Conservation (phyloP, 2,888 invertebrate genomes). For the Drosophila rellima region DNA sequence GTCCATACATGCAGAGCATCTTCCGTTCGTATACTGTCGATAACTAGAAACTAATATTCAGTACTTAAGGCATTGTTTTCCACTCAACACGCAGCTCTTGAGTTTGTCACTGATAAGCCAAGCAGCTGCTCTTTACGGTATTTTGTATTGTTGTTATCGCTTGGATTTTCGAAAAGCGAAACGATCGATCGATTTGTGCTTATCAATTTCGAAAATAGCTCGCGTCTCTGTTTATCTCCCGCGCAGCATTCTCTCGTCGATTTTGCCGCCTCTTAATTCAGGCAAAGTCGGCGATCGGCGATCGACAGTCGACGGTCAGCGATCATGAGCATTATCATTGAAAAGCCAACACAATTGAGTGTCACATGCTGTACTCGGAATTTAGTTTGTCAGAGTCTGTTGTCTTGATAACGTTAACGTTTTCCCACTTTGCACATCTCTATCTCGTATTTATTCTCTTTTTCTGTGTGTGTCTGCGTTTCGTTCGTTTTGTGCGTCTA, state of each 20-base stretch:
- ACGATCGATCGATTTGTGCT: conserved; percentile 50
- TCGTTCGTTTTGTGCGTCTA: conserved; percentile 61
- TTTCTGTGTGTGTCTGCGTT: conserved; percentile 51
- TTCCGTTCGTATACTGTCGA: neutral
- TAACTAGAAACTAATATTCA: neutral
- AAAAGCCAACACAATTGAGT: conserved; percentile 27
- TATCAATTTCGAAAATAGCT: conserved; percentile 69
- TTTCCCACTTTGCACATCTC: conserved; percentile 60
- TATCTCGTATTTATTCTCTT: conserved; percentile 40
- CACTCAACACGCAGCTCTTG: conserved; percentile 2
- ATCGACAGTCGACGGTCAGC: conserved; percentile 32
- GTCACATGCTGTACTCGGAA: conserved; percentile 40
- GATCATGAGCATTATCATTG: conserved; percentile 61
- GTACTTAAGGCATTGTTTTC: neutral
- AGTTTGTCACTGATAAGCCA: conserved; percentile 38
- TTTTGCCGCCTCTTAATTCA: conserved; percentile 71
- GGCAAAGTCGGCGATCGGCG: conserved; percentile 42
- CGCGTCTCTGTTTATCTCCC: conserved; percentile 51
- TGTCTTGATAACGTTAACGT: conserved; percentile 85
- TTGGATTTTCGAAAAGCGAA: conserved; percentile 32
- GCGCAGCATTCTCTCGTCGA: conserved; percentile 46
- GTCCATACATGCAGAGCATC: too few relatives aligned
- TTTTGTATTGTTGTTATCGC: conserved; percentile 12
- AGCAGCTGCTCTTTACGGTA: conserved; percentile 19
- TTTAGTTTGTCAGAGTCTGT: conserved; percentile 85